Evolutionary conservation across 92 coral and sea anemone genomes (phyloP), one percentile per base, ranked within the genome.

Genomic region (Epizoanthus rinbou): DNA sequence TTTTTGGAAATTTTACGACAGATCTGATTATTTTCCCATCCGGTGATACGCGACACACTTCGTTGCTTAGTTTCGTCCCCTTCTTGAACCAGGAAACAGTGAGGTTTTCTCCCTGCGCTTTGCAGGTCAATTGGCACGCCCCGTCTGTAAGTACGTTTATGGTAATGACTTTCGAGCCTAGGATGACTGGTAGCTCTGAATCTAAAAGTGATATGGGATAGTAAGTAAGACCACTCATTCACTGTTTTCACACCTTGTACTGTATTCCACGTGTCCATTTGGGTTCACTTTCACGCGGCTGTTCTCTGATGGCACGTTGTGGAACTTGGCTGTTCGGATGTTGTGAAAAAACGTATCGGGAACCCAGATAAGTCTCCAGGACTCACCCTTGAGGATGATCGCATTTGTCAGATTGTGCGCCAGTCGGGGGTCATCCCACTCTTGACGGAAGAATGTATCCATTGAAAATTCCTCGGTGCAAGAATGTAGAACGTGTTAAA

Each of bases 301-400:
- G 75, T 92, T 95, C 7, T 87, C 89, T 53, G 92, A 75, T 19
- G 93, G 93, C 53, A 95, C 93, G 33, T 82, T 89, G 58, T 94
- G 96, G 25, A 86, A 81, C 74, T 78, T 91, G 43, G 92, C 95
- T 21, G 86, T 92, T 79, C 93, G 87, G 16, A 95, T 84, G 82
- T 95, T 95, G 23, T 88, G 85, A 59, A 94, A 87, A 79, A 85
- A 95, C 7, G 98, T 95, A 84, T 92, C 98, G 3, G 98, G 98
- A 16, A 88, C 82, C 98, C 98, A 95, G 22, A 95, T 76, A 3
- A 69, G 60, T 50, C 79, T 64, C 16, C 81, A 83, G 57, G 73
- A 76, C 15, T 85, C 65, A 4, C 91, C 98, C 0, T 86, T 85
- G 63, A 95, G 70, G 19, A 86, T 23, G 18, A 92, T 73, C 6